A percentile compares a stretch with the other conserved stretches of the same genome.
Evolutionary conservation across 2,797 vertebrate genomes (phyloP).

Genomic region (Muscicapa comitata): DNA sequence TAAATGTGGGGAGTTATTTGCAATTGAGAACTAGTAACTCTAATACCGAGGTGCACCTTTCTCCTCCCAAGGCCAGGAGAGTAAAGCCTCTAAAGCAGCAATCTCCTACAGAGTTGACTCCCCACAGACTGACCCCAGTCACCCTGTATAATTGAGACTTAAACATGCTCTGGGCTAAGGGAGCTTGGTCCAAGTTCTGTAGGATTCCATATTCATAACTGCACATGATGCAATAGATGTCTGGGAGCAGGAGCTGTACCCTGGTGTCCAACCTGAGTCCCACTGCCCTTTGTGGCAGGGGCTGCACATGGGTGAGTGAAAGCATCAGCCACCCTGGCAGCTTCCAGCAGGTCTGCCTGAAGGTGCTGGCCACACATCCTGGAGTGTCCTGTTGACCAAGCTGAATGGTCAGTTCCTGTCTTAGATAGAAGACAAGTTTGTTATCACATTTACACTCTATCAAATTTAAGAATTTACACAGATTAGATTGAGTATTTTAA

Average conservation of each 20-base stretch:
- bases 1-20: neutral
- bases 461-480: constrained; percentile 37
- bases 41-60: neutral
- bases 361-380: neutral
- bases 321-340: neutral
- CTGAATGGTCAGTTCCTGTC: neutral
- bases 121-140: neutral
- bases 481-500: constrained; percentile 32
- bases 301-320: fast-evolving
- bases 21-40: neutral
- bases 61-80: fast-evolving
- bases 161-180: neutral
- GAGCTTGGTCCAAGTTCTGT: neutral
- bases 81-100: neutral
- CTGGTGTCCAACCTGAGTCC: too few species aligned
- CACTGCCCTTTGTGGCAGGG: too few species aligned
- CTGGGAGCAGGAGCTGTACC: neutral
- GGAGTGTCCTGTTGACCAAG: neutral
- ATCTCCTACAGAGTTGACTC: neutral
- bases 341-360: neutral
- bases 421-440: neutral
- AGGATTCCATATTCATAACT: neutral
- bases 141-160: neutral
- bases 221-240: fast-evolving
- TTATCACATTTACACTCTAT: neutral